Evolutionary conservation across 2,797 vertebrate genomes (phyloP).

Genomic region (Champsocephalus gunnari): DNA sequence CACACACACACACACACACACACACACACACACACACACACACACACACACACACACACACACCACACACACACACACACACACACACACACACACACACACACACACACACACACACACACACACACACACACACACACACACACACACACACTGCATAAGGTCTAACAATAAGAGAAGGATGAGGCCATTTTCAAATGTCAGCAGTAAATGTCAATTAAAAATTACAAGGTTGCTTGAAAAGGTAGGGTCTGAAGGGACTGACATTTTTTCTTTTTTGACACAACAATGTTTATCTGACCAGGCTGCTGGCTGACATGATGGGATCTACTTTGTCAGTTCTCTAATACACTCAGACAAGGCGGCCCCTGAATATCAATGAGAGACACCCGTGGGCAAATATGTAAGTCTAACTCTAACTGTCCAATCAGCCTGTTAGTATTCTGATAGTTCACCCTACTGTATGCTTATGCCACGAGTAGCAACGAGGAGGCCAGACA

Average conservation of each 20-base stretch:
- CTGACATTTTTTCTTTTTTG: constrained; percentile 85
- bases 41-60: too few species aligned
- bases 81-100: constrained; percentile 9
- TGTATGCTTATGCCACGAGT: constrained; percentile 32
- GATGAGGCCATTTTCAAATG: constrained; percentile 86
- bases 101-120: constrained; percentile 33
- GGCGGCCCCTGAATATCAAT: constrained; percentile 84
- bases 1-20: constrained; percentile 13
- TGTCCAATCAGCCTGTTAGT: constrained; percentile 57
- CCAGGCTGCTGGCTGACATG: constrained; percentile 86
- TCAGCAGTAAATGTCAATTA: constrained; percentile 94
- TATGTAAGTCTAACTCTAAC: constrained; percentile 65
- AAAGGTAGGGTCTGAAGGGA: constrained; percentile 87
- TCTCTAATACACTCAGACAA: constrained; percentile 82
- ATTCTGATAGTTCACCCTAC: constrained; percentile 54
- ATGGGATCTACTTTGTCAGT: constrained; percentile 87
- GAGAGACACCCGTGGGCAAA: constrained; percentile 80
- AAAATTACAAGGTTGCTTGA: constrained; percentile 89
- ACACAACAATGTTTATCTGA: constrained; percentile 87
- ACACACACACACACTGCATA: constrained; percentile 29
- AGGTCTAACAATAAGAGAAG: constrained; percentile 74
- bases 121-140: too few species aligned
- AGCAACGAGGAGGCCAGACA: constrained; percentile 20
- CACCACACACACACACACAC: too few species aligned
- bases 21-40: too few species aligned